Evolutionary conservation across 1,140 invertebrate genomes (phyloP), one percentile per base, ranked within the genome.

Genomic region (Drosophila repletoides): DNA sequence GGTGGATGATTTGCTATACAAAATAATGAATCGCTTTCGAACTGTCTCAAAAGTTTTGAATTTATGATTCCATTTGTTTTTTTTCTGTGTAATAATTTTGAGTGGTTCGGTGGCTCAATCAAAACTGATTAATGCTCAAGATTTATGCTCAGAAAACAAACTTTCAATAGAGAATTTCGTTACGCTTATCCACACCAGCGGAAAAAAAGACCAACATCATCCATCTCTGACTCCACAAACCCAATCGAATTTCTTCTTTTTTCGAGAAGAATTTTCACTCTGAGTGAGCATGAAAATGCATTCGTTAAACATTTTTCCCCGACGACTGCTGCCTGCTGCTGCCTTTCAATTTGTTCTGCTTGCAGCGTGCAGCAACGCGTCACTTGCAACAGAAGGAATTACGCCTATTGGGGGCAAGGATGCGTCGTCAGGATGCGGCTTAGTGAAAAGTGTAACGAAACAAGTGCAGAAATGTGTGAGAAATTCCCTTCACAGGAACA

Each of bases 261-360:
- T 9, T n/a, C 29, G n/a, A n/a, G 29, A 31, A 31, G 41, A 26
- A 45, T 3, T 14, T 86, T 81, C 76, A 76, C 76, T 81, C 69
- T 86, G 75, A 86, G 72, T 80, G 81, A 76, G 72, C 80, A 86
- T 86, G 80, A 80, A 86, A 86, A 86, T 87, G 80, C 80, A 84
- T 84, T 84, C 80, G 79, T 72, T 86, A 64, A 84, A 84, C 79
- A 67, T 34, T 72, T 56, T 38, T 56, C 21, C 51, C 60, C 60
- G 17, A 7, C 70, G 58, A 41, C 33, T 34, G 45, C 36, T 29
- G 67, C 49, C 36, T 29, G 67, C 49, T 56, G 9, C 15, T 19
- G n/a, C n/a, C 3, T 80, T 76, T 86, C 80, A 80, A 86, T 86
- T 86, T 64, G 81, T 86, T 80, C 81, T 87, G 80, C 73, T 55